Percentiles rank a stretch among this genome's conserved stretches.
Conservation (phyloP, 2,113 vertebrate species). For the Deroptyus accipitrinus region DNA sequence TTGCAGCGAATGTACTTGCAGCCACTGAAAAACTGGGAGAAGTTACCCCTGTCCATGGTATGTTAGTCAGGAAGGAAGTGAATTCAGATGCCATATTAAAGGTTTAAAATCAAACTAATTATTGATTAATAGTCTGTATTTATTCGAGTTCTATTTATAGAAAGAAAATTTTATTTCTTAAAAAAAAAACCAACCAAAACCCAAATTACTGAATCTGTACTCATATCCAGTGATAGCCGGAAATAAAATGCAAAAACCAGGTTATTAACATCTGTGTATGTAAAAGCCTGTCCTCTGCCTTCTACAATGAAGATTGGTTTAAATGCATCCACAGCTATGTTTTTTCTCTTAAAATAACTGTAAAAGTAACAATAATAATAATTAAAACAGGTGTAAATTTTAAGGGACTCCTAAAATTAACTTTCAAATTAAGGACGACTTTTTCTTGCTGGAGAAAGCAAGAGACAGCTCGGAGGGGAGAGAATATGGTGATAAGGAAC, state of each 20-base stretch:
- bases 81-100: neutral
- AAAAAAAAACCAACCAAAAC: neutral
- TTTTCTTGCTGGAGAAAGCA: neutral
- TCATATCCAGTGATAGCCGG: rapidly evolving
- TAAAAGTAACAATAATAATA: neutral
- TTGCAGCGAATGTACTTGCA: rapidly evolving
- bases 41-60: neutral
- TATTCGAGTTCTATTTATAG: neutral
- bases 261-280: too few species aligned
- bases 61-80: neutral
- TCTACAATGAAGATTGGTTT: neutral
- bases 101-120: neutral
- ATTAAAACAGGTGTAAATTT: neutral
- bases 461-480: neutral
- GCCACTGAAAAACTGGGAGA: neutral
- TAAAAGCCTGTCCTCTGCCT: neutral
- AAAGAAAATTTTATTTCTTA: neutral
- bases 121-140: neutral
- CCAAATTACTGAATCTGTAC: neutral
- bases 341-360: neutral
- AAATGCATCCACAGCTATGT: neutral
- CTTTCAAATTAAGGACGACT: neutral
- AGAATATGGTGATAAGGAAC: too few species aligned
- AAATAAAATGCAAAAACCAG: neutral
- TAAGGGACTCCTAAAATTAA: neutral